phyloP scores from a whole-genome alignment of 2,113 vertebrate genomes.

The Ceratotherium simum region DNA sequence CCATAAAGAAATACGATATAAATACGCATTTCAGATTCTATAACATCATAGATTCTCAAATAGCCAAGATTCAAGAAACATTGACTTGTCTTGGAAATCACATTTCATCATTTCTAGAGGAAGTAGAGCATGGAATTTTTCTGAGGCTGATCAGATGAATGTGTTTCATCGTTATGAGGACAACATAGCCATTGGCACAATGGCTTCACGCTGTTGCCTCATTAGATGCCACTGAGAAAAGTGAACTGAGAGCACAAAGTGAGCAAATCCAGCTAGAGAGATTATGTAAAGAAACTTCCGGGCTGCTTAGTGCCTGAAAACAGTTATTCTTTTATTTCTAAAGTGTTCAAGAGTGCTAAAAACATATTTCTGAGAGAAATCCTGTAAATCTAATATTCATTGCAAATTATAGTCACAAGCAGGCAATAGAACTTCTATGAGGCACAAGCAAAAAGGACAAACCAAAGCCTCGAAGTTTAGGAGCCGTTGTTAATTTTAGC shows the following conservation, averaged over 20 bases:
- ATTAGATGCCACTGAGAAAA: constrained; percentile 46
- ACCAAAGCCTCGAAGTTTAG: background rate
- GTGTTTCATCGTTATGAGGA: constrained; percentile 59
- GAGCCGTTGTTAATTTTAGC: background rate
- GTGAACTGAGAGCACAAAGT: constrained; percentile 54
- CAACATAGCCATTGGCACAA: constrained; percentile 41
- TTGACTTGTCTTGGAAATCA: constrained; percentile 55
- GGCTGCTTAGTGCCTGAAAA: background rate
- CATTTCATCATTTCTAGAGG: constrained; percentile 5
- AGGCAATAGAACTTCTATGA: background rate
- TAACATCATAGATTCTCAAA: background rate
- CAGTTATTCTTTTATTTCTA: background rate
- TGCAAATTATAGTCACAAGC: background rate
- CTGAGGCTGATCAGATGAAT: constrained; percentile 1
- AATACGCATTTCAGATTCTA: background rate
- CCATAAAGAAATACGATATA: background rate
- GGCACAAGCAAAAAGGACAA: background rate
- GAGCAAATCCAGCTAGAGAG: background rate
- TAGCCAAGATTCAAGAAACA: background rate
- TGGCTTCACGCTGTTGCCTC: constrained; percentile 49
- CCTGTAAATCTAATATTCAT: background rate
- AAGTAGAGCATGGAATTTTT: constrained; percentile 32
- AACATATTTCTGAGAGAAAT: background rate
- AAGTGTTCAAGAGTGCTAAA: background rate
- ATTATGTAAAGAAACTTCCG: constrained; percentile 10